phyloP scores from a whole-genome alignment of 2,113 vertebrate genomes.

The Rallus limicola region DNA sequence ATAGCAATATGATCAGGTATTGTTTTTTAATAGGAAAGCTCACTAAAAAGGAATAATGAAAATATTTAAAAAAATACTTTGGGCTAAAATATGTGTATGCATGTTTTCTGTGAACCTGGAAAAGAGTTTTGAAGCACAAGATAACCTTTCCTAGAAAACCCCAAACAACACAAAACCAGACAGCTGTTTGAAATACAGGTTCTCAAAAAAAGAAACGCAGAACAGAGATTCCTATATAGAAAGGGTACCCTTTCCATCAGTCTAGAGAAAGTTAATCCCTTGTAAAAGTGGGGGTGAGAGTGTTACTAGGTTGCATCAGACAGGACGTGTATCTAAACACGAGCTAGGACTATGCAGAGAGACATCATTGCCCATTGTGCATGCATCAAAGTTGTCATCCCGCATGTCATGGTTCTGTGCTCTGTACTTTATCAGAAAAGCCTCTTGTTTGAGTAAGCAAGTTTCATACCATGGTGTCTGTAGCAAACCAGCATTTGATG shows the following conservation, averaged over 20 bases:
- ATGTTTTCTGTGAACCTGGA: neutral
- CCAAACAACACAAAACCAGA: neutral
- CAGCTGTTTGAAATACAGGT: neutral
- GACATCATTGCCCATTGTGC: neutral
- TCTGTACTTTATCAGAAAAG: conserved; percentile 1
- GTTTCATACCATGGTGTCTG: conserved; percentile 15
- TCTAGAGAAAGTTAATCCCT: neutral
- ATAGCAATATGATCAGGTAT: neutral
- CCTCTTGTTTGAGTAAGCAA: conserved; percentile 39
- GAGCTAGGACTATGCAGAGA: neutral
- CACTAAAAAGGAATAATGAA: neutral
- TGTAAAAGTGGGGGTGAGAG: neutral
- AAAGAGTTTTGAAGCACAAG: neutral
- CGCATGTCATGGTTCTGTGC: neutral
- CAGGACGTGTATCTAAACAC: neutral
- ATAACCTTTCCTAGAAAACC: neutral
- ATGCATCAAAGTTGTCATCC: neutral
- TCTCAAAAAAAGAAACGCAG: neutral
- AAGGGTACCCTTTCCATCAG: neutral
- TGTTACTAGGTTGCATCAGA: neutral
- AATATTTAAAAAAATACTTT: neutral
- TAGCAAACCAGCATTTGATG: conserved; percentile 9
- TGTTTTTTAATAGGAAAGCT: neutral
- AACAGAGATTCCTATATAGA: neutral
- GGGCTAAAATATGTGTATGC: neutral